Evolutionary conservation across 2,888 invertebrate species (phyloP).

Genomic region (Cordilura impudica): DNA sequence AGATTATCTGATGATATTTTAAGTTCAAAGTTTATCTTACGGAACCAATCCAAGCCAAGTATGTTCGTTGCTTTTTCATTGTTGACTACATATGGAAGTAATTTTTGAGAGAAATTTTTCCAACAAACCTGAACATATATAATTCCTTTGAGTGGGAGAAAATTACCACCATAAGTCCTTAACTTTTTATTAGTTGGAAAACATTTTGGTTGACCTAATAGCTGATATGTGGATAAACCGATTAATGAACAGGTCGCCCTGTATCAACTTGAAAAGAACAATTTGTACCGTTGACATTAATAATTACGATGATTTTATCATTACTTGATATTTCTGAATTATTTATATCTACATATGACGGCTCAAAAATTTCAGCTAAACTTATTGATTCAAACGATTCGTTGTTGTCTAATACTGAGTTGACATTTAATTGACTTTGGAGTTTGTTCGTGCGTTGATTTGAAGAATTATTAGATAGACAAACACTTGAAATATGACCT

Average conservation of each 20-base stretch:
- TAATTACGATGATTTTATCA: neutral
- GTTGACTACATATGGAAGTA: neutral
- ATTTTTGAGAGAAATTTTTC: neutral
- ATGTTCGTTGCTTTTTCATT: neutral
- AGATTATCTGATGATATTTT: neutral
- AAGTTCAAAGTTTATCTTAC: neutral
- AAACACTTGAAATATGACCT: constrained; percentile 31
- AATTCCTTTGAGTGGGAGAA: neutral
- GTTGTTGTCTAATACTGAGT: neutral
- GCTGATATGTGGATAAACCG: neutral
- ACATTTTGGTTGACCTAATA: neutral
- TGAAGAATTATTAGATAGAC: neutral
- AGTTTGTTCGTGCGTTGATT: neutral
- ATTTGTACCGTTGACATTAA: neutral
- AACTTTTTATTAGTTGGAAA: neutral
- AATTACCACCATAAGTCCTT: neutral
- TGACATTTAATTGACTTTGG: neutral
- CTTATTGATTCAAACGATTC: neutral
- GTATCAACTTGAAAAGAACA: constrained; percentile 13
- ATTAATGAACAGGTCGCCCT: neutral
- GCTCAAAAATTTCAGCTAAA: no score
- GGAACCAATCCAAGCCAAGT: no score
- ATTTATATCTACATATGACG: no score
- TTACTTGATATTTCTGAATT: neutral
- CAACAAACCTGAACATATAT: neutral